These are phyloP conservation scores for Spilarctia lutea DNA, from an alignment of 2,888 invertebrate genomes.

Conservation along the genomic window DNA sequence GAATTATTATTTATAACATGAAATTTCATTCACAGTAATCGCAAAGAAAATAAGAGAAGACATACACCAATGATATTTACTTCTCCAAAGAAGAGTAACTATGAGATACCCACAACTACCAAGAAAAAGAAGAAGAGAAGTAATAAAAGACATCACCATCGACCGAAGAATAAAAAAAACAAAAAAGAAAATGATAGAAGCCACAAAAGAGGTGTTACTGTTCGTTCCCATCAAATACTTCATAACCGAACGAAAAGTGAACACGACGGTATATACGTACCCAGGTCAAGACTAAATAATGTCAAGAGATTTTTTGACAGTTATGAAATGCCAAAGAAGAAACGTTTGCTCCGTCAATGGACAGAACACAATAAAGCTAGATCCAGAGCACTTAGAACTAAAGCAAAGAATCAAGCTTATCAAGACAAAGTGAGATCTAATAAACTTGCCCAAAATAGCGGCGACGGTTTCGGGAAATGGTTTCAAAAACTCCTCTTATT, in stretches of 20 bases:
- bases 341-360: not conserved
- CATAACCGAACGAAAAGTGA: not conserved
- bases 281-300: not conserved
- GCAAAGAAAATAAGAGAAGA: not conserved
- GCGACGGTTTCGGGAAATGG: not conserved
- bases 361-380: not conserved
- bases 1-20: no score
- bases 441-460: not conserved
- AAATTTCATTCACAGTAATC: not conserved
- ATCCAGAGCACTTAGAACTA: no score
- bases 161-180: not conserved
- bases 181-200: not conserved
- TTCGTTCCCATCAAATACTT: not conserved
- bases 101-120: not conserved
- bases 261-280: not conserved
- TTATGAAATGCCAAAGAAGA: not conserved
- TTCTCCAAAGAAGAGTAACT: not conserved
- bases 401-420: no score
- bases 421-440: not conserved
- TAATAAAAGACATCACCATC: not conserved
- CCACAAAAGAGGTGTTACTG: not conserved
- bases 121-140: not conserved
- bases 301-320: not conserved
- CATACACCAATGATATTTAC: not conserved
- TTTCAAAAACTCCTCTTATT: not conserved